Percentiles rank a stretch among this genome's conserved stretches.
phyloP scores from a whole-genome alignment of 2,888 invertebrate genomes.

The Synanthedon vespiformis region DNA sequence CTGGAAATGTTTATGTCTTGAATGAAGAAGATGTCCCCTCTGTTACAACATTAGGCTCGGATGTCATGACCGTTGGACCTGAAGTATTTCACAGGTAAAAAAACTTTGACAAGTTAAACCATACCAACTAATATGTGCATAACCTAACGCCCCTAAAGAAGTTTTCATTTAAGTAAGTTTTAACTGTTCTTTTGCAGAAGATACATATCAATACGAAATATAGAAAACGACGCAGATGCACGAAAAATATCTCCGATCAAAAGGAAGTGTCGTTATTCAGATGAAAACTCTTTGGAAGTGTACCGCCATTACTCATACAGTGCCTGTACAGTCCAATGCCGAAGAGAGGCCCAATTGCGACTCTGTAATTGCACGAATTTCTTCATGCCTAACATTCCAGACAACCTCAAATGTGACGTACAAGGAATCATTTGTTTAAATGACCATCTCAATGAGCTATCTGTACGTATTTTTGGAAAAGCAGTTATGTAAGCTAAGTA shows the following conservation, averaged over 20 bases:
- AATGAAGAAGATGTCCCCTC: constrained; percentile 80
- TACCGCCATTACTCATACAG: constrained; percentile 77
- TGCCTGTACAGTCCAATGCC: constrained; percentile 80
- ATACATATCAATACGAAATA: constrained; percentile 69
- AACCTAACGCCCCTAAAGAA: neutral
- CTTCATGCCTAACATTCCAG: constrained; percentile 75
- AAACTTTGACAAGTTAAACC: neutral
- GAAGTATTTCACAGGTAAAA: constrained; percentile 67
- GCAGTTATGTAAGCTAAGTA: no score
- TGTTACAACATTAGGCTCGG: constrained; percentile 75
- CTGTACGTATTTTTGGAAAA: constrained; percentile 40
- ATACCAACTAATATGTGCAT: no score
- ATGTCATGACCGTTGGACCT: constrained; percentile 71
- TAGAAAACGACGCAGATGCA: constrained; percentile 77
- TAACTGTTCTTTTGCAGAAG: constrained; percentile 39
- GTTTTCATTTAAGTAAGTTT: neutral
- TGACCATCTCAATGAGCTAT: constrained; percentile 71
- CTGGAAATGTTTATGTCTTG: constrained; percentile 72
- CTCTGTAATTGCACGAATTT: constrained; percentile 79
- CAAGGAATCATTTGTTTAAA: constrained; percentile 76
- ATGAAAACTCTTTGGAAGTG: constrained; percentile 72
- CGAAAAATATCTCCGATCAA: constrained; percentile 73
- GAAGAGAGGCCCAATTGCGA: constrained; percentile 74
- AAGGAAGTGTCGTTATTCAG: constrained; percentile 80
- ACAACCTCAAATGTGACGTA: constrained; percentile 71